Conservation (phyloP, 2,113 vertebrate genomes). For the Atherinomorus stipes region DNA sequence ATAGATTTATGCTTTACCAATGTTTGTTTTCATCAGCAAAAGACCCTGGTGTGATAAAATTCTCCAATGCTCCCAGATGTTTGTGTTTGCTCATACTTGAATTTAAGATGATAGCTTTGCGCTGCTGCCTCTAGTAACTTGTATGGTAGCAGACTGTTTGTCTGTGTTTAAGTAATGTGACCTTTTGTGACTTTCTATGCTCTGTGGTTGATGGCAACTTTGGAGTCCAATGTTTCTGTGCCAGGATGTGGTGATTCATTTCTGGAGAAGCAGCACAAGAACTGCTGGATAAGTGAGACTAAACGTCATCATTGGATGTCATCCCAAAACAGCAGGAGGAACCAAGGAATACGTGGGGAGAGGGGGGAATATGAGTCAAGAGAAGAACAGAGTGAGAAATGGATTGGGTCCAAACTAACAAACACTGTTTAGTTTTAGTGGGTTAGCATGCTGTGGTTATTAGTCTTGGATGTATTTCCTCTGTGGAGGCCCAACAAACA, state of each 20-base stretch:
- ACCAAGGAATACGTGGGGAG: background rate
- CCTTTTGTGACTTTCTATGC: slow-evolving; percentile 15
- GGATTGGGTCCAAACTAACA: slow-evolving; percentile 30
- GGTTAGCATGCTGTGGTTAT: slow-evolving; percentile 17
- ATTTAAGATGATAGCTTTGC: background rate
- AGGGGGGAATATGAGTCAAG: background rate
- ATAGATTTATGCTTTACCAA: too few relatives aligned
- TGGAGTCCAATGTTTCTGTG: background rate
- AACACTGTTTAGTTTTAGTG: slow-evolving; percentile 21
- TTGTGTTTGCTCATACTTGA: too few relatives aligned
- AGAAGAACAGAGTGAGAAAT: slow-evolving; percentile 13
- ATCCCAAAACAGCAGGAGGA: slow-evolving; percentile 10
- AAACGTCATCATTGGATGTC: slow-evolving; percentile 31
- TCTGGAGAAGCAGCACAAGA: slow-evolving; percentile 3
- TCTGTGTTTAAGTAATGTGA: slow-evolving; percentile 38
- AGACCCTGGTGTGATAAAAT: too few relatives aligned
- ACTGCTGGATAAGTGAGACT: slow-evolving; percentile 25
- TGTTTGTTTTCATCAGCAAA: too few relatives aligned
- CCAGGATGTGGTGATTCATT: slow-evolving; percentile 16
- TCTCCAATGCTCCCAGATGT: too few relatives aligned
- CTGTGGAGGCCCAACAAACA: slow-evolving; percentile 42
- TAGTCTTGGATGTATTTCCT: slow-evolving; percentile 35
- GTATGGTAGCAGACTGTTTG: slow-evolving; percentile 22
- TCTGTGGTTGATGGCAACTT: slow-evolving; percentile 13
- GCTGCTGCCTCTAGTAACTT: background rate